phyloP scores from a whole-genome alignment of 1,140 invertebrate genomes.

The Trachymyrmex cornetzi region DNA sequence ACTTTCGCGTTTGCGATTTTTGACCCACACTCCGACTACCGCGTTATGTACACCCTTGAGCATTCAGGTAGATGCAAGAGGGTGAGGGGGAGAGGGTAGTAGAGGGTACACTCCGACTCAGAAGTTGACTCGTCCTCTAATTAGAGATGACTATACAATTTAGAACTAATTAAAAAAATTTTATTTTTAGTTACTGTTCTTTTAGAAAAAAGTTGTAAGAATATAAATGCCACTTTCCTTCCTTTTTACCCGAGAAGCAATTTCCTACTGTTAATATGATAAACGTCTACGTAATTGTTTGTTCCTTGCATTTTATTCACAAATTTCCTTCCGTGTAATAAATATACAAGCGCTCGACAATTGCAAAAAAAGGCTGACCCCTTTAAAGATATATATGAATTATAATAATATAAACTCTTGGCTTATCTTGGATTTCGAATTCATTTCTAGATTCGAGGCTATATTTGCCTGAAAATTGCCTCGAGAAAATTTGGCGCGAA shows the following conservation, averaged over 20 bases:
- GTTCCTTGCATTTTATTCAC: constrained; percentile 6
- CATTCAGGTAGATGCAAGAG: constrained; percentile 59
- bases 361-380: constrained; percentile 35
- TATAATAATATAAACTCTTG: constrained; percentile 50
- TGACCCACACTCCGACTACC: constrained; percentile 62
- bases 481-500: neutral
- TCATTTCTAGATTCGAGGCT: constrained; percentile 16
- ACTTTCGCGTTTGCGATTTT: constrained; percentile 66
- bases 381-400: constrained; percentile 40
- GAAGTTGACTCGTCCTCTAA: constrained; percentile 47
- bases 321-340: constrained; percentile 31
- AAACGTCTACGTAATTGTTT: constrained; percentile 55
- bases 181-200: neutral
- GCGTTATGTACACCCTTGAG: constrained; percentile 72
- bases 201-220: constrained; percentile 1
- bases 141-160: neutral
- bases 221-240: neutral
- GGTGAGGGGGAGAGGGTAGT: neutral
- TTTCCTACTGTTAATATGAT: neutral
- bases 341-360: constrained; percentile 52
- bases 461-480: neutral
- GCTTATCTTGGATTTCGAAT: neutral
- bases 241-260: neutral
- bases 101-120: constrained; percentile 61
- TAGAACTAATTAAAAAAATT: constrained; percentile 9